Percentiles rank a stretch among this genome's conserved stretches.
These are phyloP conservation scores for Esox lucius DNA, from an alignment of 2,797 vertebrate species.

Conservation along the genomic window DNA sequence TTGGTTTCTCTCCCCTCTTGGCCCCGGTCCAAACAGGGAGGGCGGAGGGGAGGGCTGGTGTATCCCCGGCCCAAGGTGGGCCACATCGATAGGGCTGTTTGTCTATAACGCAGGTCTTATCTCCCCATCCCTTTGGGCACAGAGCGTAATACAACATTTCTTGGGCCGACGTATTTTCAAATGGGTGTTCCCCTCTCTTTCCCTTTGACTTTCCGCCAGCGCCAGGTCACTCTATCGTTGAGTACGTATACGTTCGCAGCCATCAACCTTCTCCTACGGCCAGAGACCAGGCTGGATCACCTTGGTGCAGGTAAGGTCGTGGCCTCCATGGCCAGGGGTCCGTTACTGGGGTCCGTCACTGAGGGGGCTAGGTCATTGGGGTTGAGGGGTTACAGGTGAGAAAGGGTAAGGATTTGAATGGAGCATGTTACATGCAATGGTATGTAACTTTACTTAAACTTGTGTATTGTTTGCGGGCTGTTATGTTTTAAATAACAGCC, in stretches of 20 bases:
- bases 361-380: not conserved
- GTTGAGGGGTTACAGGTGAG: constrained; percentile 23
- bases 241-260: constrained; percentile 39
- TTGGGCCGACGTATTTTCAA: constrained; percentile 55
- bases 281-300: constrained; percentile 66
- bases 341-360: not conserved
- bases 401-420: constrained; percentile 8
- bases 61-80: constrained; percentile 76
- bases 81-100: constrained; percentile 64
- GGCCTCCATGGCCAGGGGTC: constrained; percentile 25
- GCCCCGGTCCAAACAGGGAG: constrained; percentile 35
- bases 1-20: constrained; percentile 3
- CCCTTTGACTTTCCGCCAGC: constrained; percentile 22
- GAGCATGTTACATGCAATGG: not conserved
- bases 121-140: constrained; percentile 42
- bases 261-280: constrained; percentile 47
- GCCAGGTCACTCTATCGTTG: constrained; percentile 52
- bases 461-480: not conserved
- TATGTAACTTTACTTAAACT: not conserved
- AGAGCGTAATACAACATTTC: constrained; percentile 38
- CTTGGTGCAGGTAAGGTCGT: constrained; percentile 74
- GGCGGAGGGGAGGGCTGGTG: constrained; percentile 67
- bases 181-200: constrained; percentile 70
- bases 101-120: constrained; percentile 64
- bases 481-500: not conserved